Conservation (phyloP, 64 coral and sea anemone species). For the Anthopleura sola region DNA sequence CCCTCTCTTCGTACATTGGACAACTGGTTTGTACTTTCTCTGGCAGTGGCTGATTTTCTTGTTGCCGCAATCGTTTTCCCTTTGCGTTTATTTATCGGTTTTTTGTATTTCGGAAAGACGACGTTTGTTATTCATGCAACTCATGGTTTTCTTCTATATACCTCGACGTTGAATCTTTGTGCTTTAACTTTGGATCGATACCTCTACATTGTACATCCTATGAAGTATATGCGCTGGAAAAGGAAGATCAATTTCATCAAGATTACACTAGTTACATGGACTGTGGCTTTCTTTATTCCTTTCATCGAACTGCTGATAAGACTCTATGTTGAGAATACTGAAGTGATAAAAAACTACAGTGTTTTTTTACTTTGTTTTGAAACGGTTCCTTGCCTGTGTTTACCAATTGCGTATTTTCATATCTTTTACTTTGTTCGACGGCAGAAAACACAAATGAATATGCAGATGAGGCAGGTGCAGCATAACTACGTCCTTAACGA, state of each 20-base stretch:
- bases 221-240: background rate
- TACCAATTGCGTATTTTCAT: background rate
- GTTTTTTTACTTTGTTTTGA: background rate
- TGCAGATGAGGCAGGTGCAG: background rate
- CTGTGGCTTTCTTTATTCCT: background rate
- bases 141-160: background rate
- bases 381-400: background rate
- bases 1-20: background rate
- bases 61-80: background rate
- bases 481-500: background rate
- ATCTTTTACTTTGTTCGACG: background rate
- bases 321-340: background rate
- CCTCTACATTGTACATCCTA: background rate
- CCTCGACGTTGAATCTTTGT: background rate
- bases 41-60: slow-evolving; percentile 1
- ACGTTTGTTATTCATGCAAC: background rate
- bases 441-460: background rate
- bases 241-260: background rate
- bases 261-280: background rate
- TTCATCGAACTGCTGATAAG: background rate
- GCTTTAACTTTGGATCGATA: slow-evolving; percentile 1
- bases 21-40: background rate
- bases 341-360: background rate
- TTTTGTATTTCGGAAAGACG: background rate
- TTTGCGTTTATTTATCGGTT: background rate